These are phyloP conservation scores for Poliocrania exsul DNA, from an alignment of 2,797 vertebrate genomes.

Conservation along the genomic window DNA sequence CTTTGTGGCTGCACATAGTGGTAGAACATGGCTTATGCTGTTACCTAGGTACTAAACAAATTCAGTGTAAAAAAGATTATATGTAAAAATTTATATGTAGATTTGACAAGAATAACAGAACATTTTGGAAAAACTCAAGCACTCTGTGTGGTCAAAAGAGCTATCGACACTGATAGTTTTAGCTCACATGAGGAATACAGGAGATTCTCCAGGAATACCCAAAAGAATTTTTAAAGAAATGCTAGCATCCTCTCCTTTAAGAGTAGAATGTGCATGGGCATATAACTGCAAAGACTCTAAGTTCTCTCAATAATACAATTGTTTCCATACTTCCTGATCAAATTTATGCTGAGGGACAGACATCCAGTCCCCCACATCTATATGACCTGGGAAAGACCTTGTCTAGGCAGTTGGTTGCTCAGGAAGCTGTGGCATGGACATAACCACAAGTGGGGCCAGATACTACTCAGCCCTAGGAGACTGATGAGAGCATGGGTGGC, in stretches of 20 bases:
- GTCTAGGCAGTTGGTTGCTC: background rate
- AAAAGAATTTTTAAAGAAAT: background rate
- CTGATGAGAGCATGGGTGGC: background rate
- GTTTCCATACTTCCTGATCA: background rate
- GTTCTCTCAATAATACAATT: background rate
- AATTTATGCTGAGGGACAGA: background rate
- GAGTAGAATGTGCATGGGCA: background rate
- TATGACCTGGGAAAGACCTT: rapidly evolving
- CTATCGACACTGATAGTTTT: background rate
- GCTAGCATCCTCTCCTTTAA: background rate
- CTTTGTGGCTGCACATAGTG: background rate
- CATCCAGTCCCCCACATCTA: background rate
- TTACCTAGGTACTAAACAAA: background rate
- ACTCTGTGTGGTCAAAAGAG: background rate
- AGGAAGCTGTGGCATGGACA: background rate
- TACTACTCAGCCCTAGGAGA: background rate
- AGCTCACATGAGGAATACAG: rapidly evolving
- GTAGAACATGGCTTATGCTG: background rate
- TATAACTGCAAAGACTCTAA: background rate
- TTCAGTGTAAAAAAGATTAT: background rate
- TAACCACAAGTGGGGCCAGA: background rate
- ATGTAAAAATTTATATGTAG: background rate
- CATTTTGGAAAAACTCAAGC: background rate
- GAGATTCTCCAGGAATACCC: background rate
- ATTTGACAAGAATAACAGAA: background rate